phyloP scores from a whole-genome alignment of 2,113 vertebrate genomes.

The Etia nguti region DNA sequence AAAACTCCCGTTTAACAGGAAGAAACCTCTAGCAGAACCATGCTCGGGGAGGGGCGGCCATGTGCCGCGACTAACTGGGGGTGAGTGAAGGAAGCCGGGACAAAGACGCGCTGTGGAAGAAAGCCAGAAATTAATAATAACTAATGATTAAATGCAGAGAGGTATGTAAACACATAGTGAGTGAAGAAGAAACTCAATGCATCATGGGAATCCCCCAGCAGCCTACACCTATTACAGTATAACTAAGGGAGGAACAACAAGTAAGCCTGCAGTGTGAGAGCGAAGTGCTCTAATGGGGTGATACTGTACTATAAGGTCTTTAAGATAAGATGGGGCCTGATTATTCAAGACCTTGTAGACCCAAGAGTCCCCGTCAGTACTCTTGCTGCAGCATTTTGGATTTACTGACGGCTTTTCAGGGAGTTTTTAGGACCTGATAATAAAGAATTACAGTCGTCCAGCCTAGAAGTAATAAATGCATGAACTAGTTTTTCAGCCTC shows the following conservation, averaged over 20 bases:
- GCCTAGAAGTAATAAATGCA: neutral
- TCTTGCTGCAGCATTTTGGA: no score
- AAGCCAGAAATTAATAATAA: neutral
- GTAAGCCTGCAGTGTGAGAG: no score
- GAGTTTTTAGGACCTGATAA: no score
- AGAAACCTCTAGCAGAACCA: neutral
- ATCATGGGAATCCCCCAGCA: fast-evolving
- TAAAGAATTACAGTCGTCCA: no score
- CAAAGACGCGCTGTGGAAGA: neutral
- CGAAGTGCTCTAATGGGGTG: no score
- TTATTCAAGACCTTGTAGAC: no score
- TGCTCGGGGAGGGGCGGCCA: fast-evolving
- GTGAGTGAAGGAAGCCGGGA: neutral
- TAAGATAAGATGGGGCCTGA: no score
- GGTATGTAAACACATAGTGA: neutral
- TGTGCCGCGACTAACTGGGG: neutral
- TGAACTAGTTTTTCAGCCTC: neutral
- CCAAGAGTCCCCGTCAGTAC: no score
- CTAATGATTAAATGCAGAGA: neutral
- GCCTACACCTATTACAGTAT: neutral
- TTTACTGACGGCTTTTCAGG: no score
- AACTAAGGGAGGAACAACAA: neutral
- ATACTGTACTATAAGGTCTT: no score
- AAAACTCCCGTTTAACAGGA: neutral
- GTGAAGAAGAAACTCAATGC: neutral